Evolutionary conservation across 2,888 invertebrate genomes (phyloP), one percentile per base, ranked within the genome.

Genomic region (Sarcophaga carnaria): DNA sequence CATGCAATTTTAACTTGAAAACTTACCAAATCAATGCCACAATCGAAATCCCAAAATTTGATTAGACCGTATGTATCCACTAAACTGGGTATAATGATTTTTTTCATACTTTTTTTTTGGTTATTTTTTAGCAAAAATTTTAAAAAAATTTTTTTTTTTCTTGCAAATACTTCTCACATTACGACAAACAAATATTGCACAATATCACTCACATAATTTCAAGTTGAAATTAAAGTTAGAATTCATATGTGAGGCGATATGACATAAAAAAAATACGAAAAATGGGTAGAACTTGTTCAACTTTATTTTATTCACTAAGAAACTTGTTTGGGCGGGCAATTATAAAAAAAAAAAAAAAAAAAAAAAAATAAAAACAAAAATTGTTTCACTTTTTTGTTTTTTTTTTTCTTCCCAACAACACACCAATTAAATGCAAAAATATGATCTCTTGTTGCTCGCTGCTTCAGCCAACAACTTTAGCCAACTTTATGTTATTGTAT

Each of bases 41-140:
- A 86, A 88, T 92, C 92, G 64, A 92, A 92, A 80, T 90, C 91
- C 92, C 92, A 92, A 88, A 92, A 91, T 83, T 90, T 91, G 47
- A 92, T 91, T 81, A 92, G 87, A 3, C 91, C 92, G 88, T 91
- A 92, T 83, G 91, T 91, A 77, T 92, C 92, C 89, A 92, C 90
- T 8, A 91, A 80, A 1, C 90, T 90, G 59, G 92, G 92, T 90
- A 92, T 90, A 78, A 91, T 91, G 66, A 91, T 89, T 85, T 91
- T 91, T 83, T 91, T 92, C 92, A 92, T 92, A 66, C 76, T 88
- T 17, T 75, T 20, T 25, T 27, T 62, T 67, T 2, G 8, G 37
- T 10, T 37, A 2, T 37, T 37, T 37, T 37, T 37, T 10, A 6
- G 3, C 8, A 37, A 37, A 37, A 37, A 37, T 10, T 5, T 37